Evolutionary conservation across 2,797 vertebrate species (phyloP), one percentile per base, ranked within the genome.

Genomic region (Schizothorax lantsangensis): DNA sequence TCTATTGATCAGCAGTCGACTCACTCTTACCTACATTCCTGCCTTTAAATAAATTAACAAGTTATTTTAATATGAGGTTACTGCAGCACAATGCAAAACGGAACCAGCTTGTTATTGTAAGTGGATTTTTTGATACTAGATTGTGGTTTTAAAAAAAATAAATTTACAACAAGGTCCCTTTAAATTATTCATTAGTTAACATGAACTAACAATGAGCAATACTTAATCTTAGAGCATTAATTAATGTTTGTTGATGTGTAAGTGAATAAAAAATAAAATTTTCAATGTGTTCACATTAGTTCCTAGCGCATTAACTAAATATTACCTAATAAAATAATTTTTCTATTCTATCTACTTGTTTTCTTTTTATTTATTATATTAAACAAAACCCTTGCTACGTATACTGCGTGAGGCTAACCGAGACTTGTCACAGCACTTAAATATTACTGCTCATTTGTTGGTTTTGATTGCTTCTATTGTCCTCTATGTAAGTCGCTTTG

Each of bases 1-100:
- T 86, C 14, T 80, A 89, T 89, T 84, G 89, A 89, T 85, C 82
- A 77, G 45, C 38, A 73, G 57, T 81, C 36, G 49, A 66, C 69
- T 83, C 69, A 38, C 33, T 38, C 68, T 84, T 72, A 80, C 85
- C 43, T 23, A 30, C 11, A 69, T 78, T 83, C 23, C 45, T 49
- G 36, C 81, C 64, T 68, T 81, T 40, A 86, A 86, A 86, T 89
- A 80, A 69, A 87, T 86, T 7, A 84, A 86, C 81, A 73, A 4
- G 64, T 79, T 88, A 52, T 84, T 75, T 86, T 83, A 75, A 86
- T 81, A 59, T 30, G 38, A 79, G 45, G 9, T 52, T 74, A 30
- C 45, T 73, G 73, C 52, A 54, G 33, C 8, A 66, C 64, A 49
- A 49, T 33, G 38, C 6, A n/a, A n/a, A 72, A 43, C 2, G 21